phyloP scores from a whole-genome alignment of 2,113 vertebrate species.

The Stigmatopora argus region DNA sequence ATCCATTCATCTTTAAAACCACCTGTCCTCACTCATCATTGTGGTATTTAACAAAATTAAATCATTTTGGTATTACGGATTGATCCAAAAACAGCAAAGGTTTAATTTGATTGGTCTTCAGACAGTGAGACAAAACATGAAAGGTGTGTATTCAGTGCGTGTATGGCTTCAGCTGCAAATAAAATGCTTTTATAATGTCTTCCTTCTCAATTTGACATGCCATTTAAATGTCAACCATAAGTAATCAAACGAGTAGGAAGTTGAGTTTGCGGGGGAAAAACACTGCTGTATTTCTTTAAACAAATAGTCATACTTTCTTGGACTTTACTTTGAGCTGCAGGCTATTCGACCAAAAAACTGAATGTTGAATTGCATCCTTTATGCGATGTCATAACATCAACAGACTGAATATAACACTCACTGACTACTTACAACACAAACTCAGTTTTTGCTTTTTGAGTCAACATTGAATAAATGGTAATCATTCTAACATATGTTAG shows the following conservation, averaged over 20 bases:
- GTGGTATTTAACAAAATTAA: no score
- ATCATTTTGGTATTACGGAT: no score
- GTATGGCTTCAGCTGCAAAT: no score
- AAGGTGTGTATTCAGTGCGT: no score
- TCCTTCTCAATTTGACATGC: slow-evolving; percentile 5
- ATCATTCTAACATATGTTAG: no score
- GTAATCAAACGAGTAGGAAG: background rate
- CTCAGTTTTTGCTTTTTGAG: no score
- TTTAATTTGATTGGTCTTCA: no score
- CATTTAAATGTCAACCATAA: background rate
- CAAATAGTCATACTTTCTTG: background rate
- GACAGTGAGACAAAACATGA: no score
- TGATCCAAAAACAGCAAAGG: no score
- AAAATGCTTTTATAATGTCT: background rate
- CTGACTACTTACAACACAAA: background rate
- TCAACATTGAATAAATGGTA: no score
- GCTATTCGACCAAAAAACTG: background rate
- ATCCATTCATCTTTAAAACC: no score
- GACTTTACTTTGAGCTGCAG: background rate
- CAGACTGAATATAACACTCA: background rate
- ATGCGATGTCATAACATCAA: background rate
- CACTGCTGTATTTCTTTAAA: background rate
- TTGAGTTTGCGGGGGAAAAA: background rate
- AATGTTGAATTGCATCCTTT: background rate
- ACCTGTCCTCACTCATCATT: no score